phyloP scores from a whole-genome alignment of 1,140 invertebrate genomes.

The Drosophila dunni region DNA sequence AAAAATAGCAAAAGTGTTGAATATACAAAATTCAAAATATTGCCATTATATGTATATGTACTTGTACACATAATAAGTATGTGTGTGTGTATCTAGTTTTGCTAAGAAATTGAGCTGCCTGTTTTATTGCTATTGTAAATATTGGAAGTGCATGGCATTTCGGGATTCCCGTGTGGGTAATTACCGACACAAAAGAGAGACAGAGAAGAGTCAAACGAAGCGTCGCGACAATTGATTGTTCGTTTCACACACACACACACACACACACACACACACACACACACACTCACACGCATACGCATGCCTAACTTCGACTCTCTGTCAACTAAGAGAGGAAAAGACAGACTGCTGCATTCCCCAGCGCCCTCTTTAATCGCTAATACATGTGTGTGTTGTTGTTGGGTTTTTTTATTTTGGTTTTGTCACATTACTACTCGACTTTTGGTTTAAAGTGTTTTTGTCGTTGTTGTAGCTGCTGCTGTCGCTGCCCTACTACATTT shows the following conservation, averaged over 20 bases:
- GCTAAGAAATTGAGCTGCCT: constrained; percentile 25
- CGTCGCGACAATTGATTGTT: constrained; percentile 73
- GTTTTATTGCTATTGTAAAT: constrained; percentile 9
- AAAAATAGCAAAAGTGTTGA: constrained; percentile 64
- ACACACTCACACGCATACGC: not conserved
- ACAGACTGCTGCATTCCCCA: constrained; percentile 22
- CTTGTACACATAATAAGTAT: constrained; percentile 37
- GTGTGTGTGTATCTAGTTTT: constrained; percentile 21
- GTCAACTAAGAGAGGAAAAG: not conserved
- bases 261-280: constrained; percentile 27
- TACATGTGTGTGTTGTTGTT: constrained; percentile 16
- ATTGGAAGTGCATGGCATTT: constrained; percentile 55
- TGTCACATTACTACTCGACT: constrained; percentile 37
- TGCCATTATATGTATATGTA: constrained; percentile 55
- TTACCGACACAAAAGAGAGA: constrained; percentile 41
- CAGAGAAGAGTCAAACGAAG: constrained; percentile 1
- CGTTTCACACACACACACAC: constrained; percentile 51
- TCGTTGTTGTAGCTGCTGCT: not conserved
- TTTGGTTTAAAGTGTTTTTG: constrained; percentile 19
- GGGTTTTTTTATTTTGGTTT: constrained; percentile 7
- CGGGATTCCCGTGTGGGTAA: constrained; percentile 78
- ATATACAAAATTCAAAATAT: constrained; percentile 66
- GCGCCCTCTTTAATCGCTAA: constrained; percentile 25
- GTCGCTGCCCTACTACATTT: constrained; percentile 11
- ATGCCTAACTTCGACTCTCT: not conserved